Conservation (phyloP, 1,140 invertebrate genomes). For the Pseudomyrmex sp. region DNA sequence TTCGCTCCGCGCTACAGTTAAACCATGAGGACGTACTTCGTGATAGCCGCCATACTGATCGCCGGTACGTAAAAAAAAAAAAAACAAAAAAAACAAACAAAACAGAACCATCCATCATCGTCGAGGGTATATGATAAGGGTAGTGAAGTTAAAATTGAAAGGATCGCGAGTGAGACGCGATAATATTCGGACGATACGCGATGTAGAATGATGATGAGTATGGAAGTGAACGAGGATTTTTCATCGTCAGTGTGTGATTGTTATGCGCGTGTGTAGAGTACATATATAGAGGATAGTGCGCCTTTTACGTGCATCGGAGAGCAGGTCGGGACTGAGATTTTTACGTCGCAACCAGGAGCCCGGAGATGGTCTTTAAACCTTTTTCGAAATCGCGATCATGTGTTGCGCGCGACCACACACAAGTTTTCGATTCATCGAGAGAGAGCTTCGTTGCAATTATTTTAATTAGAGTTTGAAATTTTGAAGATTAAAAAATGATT, state of each 20-base stretch:
- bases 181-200: background rate
- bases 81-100: constrained; percentile 42
- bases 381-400: constrained; percentile 1
- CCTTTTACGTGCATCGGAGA: constrained; percentile 32
- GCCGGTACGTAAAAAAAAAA: constrained; percentile 81
- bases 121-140: constrained; percentile 17
- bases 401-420: background rate
- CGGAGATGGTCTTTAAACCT: constrained; percentile 9
- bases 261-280: constrained; percentile 65
- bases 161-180: constrained; percentile 52
- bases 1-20: constrained; percentile 45
- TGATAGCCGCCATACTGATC: constrained; percentile 83
- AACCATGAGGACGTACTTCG: constrained; percentile 83
- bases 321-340: constrained; percentile 15
- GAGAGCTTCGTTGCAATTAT: no score
- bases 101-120: constrained; percentile 18
- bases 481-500: no score
- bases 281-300: constrained; percentile 15
- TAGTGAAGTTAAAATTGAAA: constrained; percentile 34
- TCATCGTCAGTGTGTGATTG: constrained; percentile 63
- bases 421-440: constrained; percentile 14
- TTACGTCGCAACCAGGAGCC: background rate
- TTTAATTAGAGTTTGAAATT: no score
- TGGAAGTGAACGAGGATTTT: constrained; percentile 60
- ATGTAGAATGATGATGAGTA: background rate